Conservation (phyloP, 1,140 invertebrate species). For the Lepidotrigona ventralis region DNA sequence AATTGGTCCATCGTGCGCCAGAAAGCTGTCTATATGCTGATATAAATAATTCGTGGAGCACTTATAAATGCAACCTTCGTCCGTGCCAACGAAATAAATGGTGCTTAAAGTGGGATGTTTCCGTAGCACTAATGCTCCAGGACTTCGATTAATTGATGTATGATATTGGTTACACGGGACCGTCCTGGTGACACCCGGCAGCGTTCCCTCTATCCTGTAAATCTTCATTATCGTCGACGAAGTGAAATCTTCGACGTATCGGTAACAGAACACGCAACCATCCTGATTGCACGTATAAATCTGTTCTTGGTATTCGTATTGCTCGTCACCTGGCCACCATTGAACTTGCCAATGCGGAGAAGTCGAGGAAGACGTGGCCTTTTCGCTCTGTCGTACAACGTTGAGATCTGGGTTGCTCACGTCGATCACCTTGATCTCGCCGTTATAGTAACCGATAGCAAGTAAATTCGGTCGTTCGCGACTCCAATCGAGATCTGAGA, state of each 20-base stretch:
- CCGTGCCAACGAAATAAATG: conserved; percentile 90
- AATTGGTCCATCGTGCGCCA: conserved; percentile 90
- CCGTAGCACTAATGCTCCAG: conserved; percentile 83
- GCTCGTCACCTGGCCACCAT: conserved; percentile 70
- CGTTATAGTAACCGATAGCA: conserved; percentile 90
- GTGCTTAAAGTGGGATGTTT: conserved; percentile 84
- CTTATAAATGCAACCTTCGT: conserved; percentile 90
- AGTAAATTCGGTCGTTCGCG: conserved; percentile 85
- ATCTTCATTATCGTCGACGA: conserved; percentile 83
- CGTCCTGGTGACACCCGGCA: conserved; percentile 80
- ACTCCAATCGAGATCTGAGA: conserved; percentile 89
- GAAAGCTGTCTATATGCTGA: conserved; percentile 85
- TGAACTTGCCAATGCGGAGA: conserved; percentile 85
- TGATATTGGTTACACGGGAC: conserved; percentile 62
- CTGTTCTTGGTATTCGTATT: conserved; percentile 65
- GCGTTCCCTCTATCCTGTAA: conserved; percentile 82
- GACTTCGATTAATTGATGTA: conserved; percentile 81
- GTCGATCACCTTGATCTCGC: conserved; percentile 87
- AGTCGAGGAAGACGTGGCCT: conserved; percentile 81
- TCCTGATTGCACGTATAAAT: conserved; percentile 73
- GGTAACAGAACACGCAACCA: conserved; percentile 70
- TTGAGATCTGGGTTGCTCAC: conserved; percentile 80
- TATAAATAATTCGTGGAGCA: conserved; percentile 85
- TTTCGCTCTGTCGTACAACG: conserved; percentile 80
- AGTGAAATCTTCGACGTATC: conserved; percentile 78